Evolutionary conservation across 1,140 invertebrate species (phyloP).

Genomic region (Aphaenogaster rudis): DNA sequence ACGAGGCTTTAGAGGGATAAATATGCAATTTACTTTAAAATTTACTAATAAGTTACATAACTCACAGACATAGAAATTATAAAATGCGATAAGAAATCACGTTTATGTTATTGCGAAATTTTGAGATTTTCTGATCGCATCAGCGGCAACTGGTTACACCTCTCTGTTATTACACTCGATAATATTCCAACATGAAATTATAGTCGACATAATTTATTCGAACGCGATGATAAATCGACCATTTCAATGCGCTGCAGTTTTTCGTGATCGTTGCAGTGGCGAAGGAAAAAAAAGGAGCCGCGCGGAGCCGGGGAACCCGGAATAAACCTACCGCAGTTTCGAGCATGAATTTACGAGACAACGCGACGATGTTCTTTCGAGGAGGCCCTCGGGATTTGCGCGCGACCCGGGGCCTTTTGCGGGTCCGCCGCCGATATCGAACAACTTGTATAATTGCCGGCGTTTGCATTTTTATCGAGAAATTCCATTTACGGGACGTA

Average conservation of each 20-base stretch:
- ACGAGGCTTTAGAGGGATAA: neutral
- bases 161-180: neutral
- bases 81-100: neutral
- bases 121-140: neutral
- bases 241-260: neutral
- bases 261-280: neutral
- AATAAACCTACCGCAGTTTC: conserved; percentile 62
- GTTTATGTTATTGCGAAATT: conserved; percentile 6
- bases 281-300: neutral
- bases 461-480: conserved; percentile 62
- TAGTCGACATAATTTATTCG: neutral
- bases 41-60: neutral
- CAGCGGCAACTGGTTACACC: neutral
- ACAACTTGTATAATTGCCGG: conserved; percentile 57
- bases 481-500: conserved; percentile 47
- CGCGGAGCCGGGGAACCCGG: neutral
- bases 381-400: conserved; percentile 35
- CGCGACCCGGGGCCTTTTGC: conserved; percentile 46
- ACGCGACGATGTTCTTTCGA: conserved; percentile 47
- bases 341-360: conserved; percentile 59
- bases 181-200: conserved; percentile 13
- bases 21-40: neutral
- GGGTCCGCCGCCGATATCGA: conserved; percentile 38
- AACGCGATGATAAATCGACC: conserved; percentile 16
- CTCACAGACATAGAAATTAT: too few relatives aligned